phyloP scores from a whole-genome alignment of 1,140 invertebrate genomes.

The Nixonia krombeini region DNA sequence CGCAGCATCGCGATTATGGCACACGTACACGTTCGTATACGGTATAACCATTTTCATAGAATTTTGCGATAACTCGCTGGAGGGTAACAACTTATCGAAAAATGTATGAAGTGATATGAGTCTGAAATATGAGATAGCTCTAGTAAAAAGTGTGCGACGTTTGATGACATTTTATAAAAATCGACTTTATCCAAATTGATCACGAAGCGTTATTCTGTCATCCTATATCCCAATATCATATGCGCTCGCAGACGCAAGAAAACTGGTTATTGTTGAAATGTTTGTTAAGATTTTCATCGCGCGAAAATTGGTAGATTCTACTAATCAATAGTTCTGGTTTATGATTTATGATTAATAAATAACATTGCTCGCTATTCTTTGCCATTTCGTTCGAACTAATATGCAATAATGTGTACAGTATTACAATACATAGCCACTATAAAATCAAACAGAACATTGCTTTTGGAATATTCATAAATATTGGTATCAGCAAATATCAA shows the following conservation, averaged over 20 bases:
- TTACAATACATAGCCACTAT: too few species aligned
- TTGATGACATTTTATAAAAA: constrained; percentile 8
- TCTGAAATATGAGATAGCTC: constrained; percentile 27
- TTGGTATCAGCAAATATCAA: too few species aligned
- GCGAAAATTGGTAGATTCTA: not conserved
- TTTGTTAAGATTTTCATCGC: not conserved
- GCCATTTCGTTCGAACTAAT: too few species aligned
- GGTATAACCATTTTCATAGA: constrained; percentile 38
- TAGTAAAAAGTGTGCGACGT: constrained; percentile 3
- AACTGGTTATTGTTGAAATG: not conserved
- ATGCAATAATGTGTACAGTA: too few species aligned
- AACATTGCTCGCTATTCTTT: too few species aligned
- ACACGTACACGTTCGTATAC: constrained; percentile 6
- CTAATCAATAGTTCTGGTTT: not conserved
- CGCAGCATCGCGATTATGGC: constrained; percentile 3
- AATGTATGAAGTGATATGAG: constrained; percentile 24
- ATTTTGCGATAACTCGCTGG: constrained; percentile 33
- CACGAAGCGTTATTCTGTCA: constrained; percentile 3
- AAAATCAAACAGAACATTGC: too few species aligned
- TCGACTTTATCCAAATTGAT: constrained; percentile 5
- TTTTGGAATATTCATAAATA: too few species aligned
- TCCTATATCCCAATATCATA: not conserved
- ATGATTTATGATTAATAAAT: too few species aligned
- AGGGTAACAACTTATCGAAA: constrained; percentile 32
- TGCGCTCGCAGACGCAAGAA: not conserved